Evolutionary conservation across 37 sponge, comb jelly and placozoan genomes (phyloP), one percentile per base, ranked within the genome.

Genomic region (Haliclona indistincta): DNA sequence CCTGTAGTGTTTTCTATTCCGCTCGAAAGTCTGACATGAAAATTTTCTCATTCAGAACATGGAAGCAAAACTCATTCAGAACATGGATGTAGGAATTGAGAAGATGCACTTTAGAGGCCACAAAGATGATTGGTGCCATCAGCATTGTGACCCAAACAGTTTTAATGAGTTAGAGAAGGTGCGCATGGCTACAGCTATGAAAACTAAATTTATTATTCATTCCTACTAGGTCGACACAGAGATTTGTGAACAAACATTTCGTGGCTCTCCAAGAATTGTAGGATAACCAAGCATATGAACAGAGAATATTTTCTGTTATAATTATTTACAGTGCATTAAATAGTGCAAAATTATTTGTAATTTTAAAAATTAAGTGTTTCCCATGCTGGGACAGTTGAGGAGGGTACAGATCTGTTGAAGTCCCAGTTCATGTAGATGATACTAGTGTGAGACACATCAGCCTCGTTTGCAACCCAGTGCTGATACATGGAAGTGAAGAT

Each of bases 71-170:
- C 23, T 45, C 2, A 38, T 84, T 34, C 36, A 70, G 32, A 33
- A 58, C 25, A 2, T 1, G 13, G 29, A 75, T 5, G 68, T 84
- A 1, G 84, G 75, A 1, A 41, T 84, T 0, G 84, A 84, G 53
- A 84, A 66, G 41, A 75, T 84, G 76, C 84, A 84, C 28, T 69
- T 84, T 7, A 3, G 36, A 4, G 84, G 84, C 10, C 84, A 84
- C 56, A 76, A 38, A 2, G 84, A 84, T 60, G 7, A 0, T 0
- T 84, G 84, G 84, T 84, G 84, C 53, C 42, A 75, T 1, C 0
- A 56, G 29, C 45, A 84, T 37, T 84, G 84, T 44, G 34, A 84
- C 43, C 79, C 79, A 19, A 19, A 68, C 36, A n/a, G 26, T 20
- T 13, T 69, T 23, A 30, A n/a, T 23, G 70, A 40, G 45, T 17